Base-by-base conservation (phyloP, 2,113 vertebrate species). In the Sphaerodactylus townsendi region DNA sequence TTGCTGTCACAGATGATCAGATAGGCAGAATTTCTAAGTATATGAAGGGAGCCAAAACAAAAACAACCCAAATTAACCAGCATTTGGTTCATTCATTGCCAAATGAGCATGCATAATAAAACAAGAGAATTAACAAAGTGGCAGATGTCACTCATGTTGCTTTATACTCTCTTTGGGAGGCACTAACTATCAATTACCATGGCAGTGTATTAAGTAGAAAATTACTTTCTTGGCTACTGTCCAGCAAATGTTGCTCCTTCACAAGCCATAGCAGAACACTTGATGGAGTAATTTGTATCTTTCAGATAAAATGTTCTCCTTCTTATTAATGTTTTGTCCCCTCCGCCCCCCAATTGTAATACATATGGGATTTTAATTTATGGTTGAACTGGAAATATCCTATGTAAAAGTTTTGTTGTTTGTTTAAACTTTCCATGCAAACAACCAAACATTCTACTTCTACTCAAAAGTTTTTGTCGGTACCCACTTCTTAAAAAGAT, bases 181-280 rank as follows among this genome's bases (percentile, higher is more conserved):
- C 41, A 30, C 50, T 44, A 33, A 13, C 68, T 70, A 70, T 70
- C 30, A 78, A 84, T 62, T 78, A 59, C 17, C 39, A 15, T 70
- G 37, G 30, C 64, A 59, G 6, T 33, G 10, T 68, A 53, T 81
- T 35, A 84, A 35, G 17, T 21, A 77, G 39, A 70, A n/a, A 84
- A 84, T 78, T 84, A 56, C 64, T 84, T 69, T 44, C 35, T 77
- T n/a, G 28, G 65, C 80, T 28, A 84, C 30, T 59, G 23, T 21
- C 35, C 65, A 77, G n/a, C 21, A 77, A 78, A 62, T 46, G 23
- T 70, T 37, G 17, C 28, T 82, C 30, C 59, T 35, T 11, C 44
- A 70, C 13, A 84, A 78, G 8, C 53, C 14, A 62, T 35, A 62
- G 66, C 50, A 44, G 59, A 69, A 75, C 37, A 10, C 30, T 53